Percentiles rank a stretch among this genome's conserved stretches.
Conservation (phyloP, 2,113 vertebrate species). For the Anseranas semipalmata region DNA sequence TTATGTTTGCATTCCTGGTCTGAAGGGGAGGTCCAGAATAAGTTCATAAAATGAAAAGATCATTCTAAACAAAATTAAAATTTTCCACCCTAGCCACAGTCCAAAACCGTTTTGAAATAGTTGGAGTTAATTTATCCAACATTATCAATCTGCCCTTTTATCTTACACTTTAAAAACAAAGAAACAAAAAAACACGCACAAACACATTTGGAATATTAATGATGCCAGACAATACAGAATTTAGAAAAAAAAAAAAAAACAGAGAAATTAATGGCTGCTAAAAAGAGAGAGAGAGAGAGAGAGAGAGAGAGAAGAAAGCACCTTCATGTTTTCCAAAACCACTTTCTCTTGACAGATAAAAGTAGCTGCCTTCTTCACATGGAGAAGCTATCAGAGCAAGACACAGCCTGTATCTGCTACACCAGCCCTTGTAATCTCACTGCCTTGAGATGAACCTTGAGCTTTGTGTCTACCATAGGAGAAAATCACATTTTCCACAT, state of each 20-base stretch:
- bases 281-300: too few relatives aligned
- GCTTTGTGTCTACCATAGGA: not conserved
- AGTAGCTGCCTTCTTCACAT: not conserved
- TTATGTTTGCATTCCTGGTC: not conserved
- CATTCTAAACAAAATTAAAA: not conserved
- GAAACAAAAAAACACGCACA: not conserved
- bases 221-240: not conserved
- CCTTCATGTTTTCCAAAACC: not conserved
- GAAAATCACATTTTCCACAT: not conserved
- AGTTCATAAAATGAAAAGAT: not conserved
- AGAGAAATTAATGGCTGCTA: not conserved
- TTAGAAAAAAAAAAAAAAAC: fast-evolving
- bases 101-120: not conserved
- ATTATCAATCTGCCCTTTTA: not conserved
- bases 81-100: not conserved
- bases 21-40: not conserved
- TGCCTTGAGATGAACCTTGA: not conserved
- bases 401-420: not conserved
- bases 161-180: not conserved
- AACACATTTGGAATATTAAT: not conserved
- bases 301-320: not conserved
- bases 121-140: not conserved
- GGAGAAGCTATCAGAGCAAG: not conserved
- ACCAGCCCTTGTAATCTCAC: not conserved
- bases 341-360: not conserved